Percentiles rank a stretch among this genome's conserved stretches.
Evolutionary conservation across 2,113 vertebrate species (phyloP).

Genomic region (Leucopsar rothschildi): DNA sequence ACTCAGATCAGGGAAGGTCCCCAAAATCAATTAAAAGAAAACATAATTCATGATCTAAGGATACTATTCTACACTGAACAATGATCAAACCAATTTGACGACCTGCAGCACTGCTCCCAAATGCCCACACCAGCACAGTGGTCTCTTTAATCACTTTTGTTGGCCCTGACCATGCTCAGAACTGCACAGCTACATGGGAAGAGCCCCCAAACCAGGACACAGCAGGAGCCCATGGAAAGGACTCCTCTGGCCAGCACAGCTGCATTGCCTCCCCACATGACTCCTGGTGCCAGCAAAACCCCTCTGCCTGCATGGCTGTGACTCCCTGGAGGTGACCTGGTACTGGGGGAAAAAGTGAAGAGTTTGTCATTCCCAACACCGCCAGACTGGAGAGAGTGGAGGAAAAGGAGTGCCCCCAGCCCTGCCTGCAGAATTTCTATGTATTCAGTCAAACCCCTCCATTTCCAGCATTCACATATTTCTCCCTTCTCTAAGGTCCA

Average conservation of each 20-base stretch:
- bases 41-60: not conserved
- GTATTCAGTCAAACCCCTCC: not conserved
- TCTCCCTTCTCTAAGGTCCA: not conserved
- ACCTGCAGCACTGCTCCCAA: not conserved
- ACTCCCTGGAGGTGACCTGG: fast-evolving
- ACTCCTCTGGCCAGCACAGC: not conserved
- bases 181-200: not conserved
- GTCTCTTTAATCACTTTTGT: not conserved
- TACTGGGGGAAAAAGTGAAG: fast-evolving
- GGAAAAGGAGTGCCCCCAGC: not conserved
- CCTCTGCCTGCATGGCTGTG: not conserved
- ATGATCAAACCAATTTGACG: fast-evolving
- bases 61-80: not conserved
- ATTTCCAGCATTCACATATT: not conserved
- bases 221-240: not conserved
- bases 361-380: fast-evolving
- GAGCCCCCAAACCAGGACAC: not conserved
- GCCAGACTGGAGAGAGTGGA: not conserved
- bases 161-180: fast-evolving
- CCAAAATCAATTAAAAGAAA: not conserved
- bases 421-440: not conserved
- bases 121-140: fast-evolving
- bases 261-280: not conserved
- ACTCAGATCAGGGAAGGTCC: not conserved
- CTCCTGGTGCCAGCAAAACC: not conserved